Conservation (phyloP, 2,888 invertebrate species). For the Portevinia maculata region DNA sequence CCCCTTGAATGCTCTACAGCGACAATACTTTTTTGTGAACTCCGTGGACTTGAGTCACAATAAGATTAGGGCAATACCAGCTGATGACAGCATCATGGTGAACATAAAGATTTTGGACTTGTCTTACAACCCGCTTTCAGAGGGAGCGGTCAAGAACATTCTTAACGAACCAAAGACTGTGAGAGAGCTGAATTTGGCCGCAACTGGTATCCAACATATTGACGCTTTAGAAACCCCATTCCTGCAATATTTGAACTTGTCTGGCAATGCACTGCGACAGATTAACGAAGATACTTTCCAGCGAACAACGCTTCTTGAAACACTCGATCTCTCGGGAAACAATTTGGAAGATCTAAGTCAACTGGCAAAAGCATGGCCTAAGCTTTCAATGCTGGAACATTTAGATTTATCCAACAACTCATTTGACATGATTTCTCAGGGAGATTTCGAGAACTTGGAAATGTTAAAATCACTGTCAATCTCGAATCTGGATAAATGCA, state of each 20-base stretch:
- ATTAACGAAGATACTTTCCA: constrained; percentile 89
- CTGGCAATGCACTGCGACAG: constrained; percentile 88
- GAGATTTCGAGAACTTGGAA: constrained; percentile 89
- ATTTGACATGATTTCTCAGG: constrained; percentile 89
- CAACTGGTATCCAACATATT: constrained; percentile 88
- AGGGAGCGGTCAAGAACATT: constrained; percentile 89
- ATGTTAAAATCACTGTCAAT: constrained; percentile 87
- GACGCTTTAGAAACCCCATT: constrained; percentile 93
- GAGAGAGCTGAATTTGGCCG: constrained; percentile 90
- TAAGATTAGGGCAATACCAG: constrained; percentile 90
- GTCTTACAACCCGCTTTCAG: constrained; percentile 91
- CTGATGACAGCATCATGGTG: constrained; percentile 93
- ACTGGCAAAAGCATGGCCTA: constrained; percentile 87
- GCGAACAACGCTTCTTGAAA: constrained; percentile 90
- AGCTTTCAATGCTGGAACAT: constrained; percentile 87
- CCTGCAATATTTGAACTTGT: constrained; percentile 90
- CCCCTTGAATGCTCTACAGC: constrained; percentile 90
- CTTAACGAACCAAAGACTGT: constrained; percentile 95
- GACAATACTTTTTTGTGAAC: constrained; percentile 92
- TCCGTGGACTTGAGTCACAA: constrained; percentile 91
- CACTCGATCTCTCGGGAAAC: constrained; percentile 90
- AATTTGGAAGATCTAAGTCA: constrained; percentile 85
- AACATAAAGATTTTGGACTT: constrained; percentile 94
- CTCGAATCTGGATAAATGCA: constrained; percentile 87
- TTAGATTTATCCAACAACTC: constrained; percentile 93